Evolutionary conservation across 1,140 invertebrate genomes (phyloP).

Genomic region (Eriocheir sinensis): DNA sequence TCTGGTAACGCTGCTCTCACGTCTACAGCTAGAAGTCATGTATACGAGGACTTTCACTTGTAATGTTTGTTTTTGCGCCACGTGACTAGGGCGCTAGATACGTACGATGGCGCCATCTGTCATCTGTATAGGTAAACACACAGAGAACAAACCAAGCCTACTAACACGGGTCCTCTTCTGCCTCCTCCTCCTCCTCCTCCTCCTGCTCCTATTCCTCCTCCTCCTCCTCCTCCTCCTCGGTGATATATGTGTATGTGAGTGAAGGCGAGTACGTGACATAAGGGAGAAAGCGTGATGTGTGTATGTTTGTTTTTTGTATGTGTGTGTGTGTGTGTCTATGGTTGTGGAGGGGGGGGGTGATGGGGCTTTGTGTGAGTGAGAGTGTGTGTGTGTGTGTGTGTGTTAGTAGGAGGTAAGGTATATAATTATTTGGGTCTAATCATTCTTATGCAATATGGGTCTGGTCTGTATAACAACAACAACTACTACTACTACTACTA

Average conservation of each 20-base stretch:
- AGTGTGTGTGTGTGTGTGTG: slow-evolving; percentile 13
- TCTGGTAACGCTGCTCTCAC: background rate
- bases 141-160: background rate
- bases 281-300: background rate
- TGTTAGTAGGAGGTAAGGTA: too few relatives aligned
- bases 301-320: background rate
- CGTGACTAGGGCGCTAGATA: background rate
- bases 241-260: background rate
- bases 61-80: background rate
- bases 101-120: background rate
- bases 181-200: background rate
- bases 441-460: too few relatives aligned
- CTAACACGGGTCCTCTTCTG: background rate
- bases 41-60: background rate
- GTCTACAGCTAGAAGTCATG: background rate
- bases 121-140: background rate
- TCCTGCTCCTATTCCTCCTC: background rate
- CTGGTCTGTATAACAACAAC: background rate
- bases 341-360: too few relatives aligned
- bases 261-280: background rate
- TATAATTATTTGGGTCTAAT: too few relatives aligned
- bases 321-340: background rate
- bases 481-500: background rate
- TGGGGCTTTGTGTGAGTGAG: background rate
- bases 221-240: background rate